Base-by-base conservation (phyloP, 2,797 vertebrate genomes). In the Diglossa cyanea region DNA sequence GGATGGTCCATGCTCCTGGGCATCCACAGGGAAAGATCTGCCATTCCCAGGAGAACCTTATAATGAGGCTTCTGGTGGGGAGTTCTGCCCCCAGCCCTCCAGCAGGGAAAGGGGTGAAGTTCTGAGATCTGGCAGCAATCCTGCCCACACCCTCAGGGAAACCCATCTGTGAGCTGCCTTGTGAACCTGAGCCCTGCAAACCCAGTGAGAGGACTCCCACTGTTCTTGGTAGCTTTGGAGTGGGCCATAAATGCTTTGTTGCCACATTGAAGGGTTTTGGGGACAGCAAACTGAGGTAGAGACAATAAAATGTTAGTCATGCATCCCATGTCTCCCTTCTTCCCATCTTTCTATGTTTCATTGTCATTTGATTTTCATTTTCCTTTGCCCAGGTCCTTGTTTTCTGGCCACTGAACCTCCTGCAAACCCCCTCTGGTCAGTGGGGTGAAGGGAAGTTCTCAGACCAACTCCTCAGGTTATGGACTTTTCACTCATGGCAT, bases 121-220 rank as follows among this genome's bases (percentile, higher is more conserved):
- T 88, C 42, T 4, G 14, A 79, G 48, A 42, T 53, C 35, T 62
- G 75, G 17, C 48, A 70, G 39, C 19, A 50, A 9, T 33, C n/a
- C 33, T 82, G 45, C 18, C 53, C 12, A 16, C 26, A 55, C 30
- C 42, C 51, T 53, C 13, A 17, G 48, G 61, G 51, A 88, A 70
- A 61, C 31, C 13, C 9, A 7, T 11, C 1, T 9, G 0, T 13
- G 28, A 0, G 3, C 62, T 92, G 72, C 35, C 45, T 28, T 12
- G 45, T 62, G 60, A 74, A 48, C 48, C 71, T 53, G 48, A 53
- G 15, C 45, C n/a, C 40, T 60, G 25, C 53, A 48, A n/a, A 45
- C 15, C 16, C 84, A 23, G 40, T 17, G 42, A 67, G 72, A 35
- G 40, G 21, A 15, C 76, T 91, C n/a, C 61, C n/a, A 6, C 39